These are phyloP conservation scores for Panagrolaimus sp. DNA, from an alignment of 1,140 invertebrate species.

Conservation along the genomic window DNA sequence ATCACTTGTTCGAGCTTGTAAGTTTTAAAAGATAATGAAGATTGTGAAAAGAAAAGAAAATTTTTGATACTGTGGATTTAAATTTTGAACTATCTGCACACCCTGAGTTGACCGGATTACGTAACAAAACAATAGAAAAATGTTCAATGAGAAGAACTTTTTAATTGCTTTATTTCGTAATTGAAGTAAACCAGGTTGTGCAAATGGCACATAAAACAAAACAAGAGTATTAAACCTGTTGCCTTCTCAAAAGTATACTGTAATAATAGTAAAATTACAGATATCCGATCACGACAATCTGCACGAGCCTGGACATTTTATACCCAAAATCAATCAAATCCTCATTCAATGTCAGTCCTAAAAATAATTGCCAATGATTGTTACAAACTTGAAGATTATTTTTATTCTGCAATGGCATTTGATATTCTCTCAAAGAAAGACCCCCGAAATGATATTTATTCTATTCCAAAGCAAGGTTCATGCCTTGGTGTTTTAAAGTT, in stretches of 20 bases:
- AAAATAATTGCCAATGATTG: constrained; percentile 93
- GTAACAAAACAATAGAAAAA: too few relatives aligned
- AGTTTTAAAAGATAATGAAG: constrained; percentile 29
- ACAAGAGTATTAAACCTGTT: too few relatives aligned
- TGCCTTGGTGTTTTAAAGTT: constrained; percentile 45
- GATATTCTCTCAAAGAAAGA: constrained; percentile 34
- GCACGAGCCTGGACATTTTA: constrained; percentile 82
- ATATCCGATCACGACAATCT: constrained; percentile 86
- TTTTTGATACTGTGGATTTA: too few relatives aligned
- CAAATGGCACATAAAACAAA: too few relatives aligned
- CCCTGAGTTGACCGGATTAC: too few relatives aligned
- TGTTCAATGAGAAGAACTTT: too few relatives aligned
- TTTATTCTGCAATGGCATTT: constrained; percentile 39
- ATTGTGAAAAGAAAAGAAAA: too few relatives aligned
- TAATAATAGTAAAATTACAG: too few relatives aligned
- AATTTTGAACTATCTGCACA: too few relatives aligned
- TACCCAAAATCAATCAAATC: constrained; percentile 76
- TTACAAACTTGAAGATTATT: constrained; percentile 68
- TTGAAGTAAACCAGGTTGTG: too few relatives aligned
- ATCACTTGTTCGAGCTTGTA: constrained; percentile 40
- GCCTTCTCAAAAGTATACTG: too few relatives aligned
- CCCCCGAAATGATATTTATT: constrained; percentile 22
- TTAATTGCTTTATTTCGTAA: too few relatives aligned
- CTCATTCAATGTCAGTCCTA: constrained; percentile 82
- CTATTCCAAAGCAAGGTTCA: constrained; percentile 33